A percentile compares a stretch with the other conserved stretches of the same genome.
These are phyloP conservation scores for Chalcis sispes DNA, from an alignment of 2,888 invertebrate species.

Conservation along the genomic window DNA sequence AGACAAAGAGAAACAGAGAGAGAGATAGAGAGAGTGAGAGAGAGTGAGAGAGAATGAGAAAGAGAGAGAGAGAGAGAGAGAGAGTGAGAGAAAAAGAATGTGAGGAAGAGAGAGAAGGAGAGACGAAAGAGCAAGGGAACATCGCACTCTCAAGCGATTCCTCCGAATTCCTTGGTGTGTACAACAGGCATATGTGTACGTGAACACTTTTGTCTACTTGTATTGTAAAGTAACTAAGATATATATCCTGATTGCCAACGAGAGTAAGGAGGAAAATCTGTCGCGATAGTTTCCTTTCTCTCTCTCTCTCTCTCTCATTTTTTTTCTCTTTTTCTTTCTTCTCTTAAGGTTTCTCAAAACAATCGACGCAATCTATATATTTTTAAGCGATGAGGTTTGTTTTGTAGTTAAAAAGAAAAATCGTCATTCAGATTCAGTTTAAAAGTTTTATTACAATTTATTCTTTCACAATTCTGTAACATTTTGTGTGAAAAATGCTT, in stretches of 20 bases:
- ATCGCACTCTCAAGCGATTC: too few relatives aligned
- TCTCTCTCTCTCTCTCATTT: neutral
- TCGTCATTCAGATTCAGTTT: neutral
- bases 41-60: neutral
- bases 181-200: neutral
- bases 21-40: neutral
- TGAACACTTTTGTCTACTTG: neutral
- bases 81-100: too few relatives aligned
- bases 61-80: too few relatives aligned
- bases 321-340: neutral
- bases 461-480: too few relatives aligned
- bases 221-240: too few relatives aligned
- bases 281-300: neutral
- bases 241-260: too few relatives aligned
- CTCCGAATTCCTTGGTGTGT: neutral
- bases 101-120: too few relatives aligned
- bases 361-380: conserved; percentile 6
- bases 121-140: too few relatives aligned
- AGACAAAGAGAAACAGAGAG: too few relatives aligned
- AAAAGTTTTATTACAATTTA: too few relatives aligned
- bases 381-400: conserved; percentile 1
- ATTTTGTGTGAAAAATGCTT: too few relatives aligned
- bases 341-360: conserved; percentile 12
- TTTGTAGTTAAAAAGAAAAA: neutral
- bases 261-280: neutral